Evolutionary conservation across 2,113 vertebrate species (phyloP).

Genomic region (Malaclemys terrapin): DNA sequence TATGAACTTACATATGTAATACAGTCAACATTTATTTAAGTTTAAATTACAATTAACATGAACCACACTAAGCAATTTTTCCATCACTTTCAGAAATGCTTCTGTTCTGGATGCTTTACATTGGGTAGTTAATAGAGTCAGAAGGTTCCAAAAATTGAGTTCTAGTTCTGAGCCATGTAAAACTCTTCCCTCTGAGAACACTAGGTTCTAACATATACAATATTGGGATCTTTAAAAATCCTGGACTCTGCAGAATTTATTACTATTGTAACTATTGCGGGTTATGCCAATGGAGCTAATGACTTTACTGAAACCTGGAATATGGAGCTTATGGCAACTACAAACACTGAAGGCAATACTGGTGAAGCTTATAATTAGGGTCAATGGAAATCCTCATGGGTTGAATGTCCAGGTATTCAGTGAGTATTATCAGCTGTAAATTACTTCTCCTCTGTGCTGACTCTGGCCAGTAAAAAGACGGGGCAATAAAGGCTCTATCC

Average conservation of each 20-base stretch:
- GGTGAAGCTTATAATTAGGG: not conserved
- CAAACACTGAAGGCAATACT: not conserved
- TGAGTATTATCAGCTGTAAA: not conserved
- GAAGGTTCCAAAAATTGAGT: conserved; percentile 18
- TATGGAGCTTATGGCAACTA: not conserved
- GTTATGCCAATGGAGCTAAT: not conserved
- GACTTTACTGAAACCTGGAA: not conserved
- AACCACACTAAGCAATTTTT: rapidly evolving
- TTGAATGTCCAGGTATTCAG: not conserved
- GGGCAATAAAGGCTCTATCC: not conserved
- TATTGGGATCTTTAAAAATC: not conserved
- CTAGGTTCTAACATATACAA: conserved; percentile 33
- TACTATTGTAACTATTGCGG: not conserved
- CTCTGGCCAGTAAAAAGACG: not conserved
- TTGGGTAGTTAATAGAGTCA: conserved; percentile 53
- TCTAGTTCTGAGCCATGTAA: conserved; percentile 18
- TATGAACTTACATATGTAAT: not conserved
- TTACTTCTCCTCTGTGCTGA: not conserved
- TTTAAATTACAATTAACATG: not conserved
- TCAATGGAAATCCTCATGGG: not conserved
- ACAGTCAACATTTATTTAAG: not conserved
- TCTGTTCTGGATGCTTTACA: conserved; percentile 42
- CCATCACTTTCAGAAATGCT: not conserved
- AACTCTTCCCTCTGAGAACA: conserved; percentile 34
- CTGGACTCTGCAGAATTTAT: not conserved